Evolutionary conservation across 2,888 invertebrate genomes (phyloP).

Genomic region (Caenorhabditis japonica): DNA sequence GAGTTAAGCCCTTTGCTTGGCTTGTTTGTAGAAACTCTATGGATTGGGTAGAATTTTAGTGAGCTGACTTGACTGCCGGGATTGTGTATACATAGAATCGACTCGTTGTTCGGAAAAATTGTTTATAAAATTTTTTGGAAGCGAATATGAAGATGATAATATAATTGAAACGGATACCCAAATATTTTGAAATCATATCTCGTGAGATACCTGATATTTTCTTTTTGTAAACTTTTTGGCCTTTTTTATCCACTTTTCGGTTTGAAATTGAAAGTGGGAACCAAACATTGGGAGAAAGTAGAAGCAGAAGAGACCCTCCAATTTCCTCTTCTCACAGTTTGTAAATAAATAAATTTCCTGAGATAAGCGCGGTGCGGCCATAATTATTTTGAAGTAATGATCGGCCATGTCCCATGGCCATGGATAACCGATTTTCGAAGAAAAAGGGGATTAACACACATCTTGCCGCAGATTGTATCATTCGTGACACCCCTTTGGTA

Average conservation of each 20-base stretch:
- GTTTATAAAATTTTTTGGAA: constrained; percentile 29
- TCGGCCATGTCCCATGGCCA: no score
- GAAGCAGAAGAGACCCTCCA: no score
- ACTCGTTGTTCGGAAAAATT: constrained; percentile 1
- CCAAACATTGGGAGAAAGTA: no score
- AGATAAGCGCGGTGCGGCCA: no score
- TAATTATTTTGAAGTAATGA: constrained; percentile 14
- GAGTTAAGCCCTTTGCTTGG: constrained; percentile 58
- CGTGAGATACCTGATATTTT: constrained; percentile 13
- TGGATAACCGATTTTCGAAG: no score
- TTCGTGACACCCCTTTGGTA: constrained; percentile 13
- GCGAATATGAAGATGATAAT: background rate
- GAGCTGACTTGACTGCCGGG: constrained; percentile 18
- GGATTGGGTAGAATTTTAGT: constrained; percentile 35
- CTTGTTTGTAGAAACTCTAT: constrained; percentile 52
- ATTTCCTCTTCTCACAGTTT: constrained; percentile 9
- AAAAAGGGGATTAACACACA: constrained; percentile 27
- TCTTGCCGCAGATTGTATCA: constrained; percentile 38
- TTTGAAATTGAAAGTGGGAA: no score
- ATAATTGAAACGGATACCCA: constrained; percentile 13
- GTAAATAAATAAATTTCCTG: constrained; percentile 18
- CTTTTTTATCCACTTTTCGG: background rate
- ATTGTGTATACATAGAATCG: constrained; percentile 39
- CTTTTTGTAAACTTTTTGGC: background rate
- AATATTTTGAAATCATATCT: constrained; percentile 26